Base-by-base conservation (phyloP, 2,113 vertebrate species). In the Deroptyus accipitrinus region DNA sequence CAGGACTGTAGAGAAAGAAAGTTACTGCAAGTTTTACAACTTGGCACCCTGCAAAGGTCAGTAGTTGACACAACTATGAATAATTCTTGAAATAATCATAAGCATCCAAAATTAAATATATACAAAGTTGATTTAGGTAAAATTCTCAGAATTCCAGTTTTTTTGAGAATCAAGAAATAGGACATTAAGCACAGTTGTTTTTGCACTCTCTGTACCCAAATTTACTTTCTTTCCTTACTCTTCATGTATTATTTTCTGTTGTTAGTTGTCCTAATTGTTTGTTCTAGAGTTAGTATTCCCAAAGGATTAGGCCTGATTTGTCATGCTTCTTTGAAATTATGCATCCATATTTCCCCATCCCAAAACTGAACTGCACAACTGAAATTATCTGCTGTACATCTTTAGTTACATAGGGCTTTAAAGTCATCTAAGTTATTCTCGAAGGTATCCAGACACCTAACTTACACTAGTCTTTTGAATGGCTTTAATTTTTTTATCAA, bases 401-500 rank as follows among this genome's bases (percentile, higher is more conserved):
- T 94, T 77, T 63, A 88, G 61, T 92, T 86, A 73, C 63, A 76
- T 17, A 49, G 75, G 63, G 31, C 30, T 92, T 75, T 83, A 93
- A 95, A 90, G 79, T 80, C 52, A 75, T 75, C 54, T 69, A 69
- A 66, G 74, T 95, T 87, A 95, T 93, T 90, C 92, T 94, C 48
- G 84, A 10, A 90, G 62, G 74, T 79, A 41, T 61, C 31, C 35
- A 76, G 83, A 59, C 52, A 48, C 33, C 74, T 64, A 63, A 70
- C 52, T 67, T 77, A 52, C 22, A n/a, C 46, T 62, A 68, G 59
- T 51, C 41, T 92, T 94, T 69, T 42, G 9, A 96, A 84, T 81
- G 15, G 37, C 90, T 94, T 82, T 92, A 90, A 85, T 79, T 57
- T 70, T 95, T 95, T 84, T 95, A 77, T 94, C 76, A 95, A 84